phyloP scores from a whole-genome alignment of 2,113 vertebrate species.

The Crotophaga sulcirostris region DNA sequence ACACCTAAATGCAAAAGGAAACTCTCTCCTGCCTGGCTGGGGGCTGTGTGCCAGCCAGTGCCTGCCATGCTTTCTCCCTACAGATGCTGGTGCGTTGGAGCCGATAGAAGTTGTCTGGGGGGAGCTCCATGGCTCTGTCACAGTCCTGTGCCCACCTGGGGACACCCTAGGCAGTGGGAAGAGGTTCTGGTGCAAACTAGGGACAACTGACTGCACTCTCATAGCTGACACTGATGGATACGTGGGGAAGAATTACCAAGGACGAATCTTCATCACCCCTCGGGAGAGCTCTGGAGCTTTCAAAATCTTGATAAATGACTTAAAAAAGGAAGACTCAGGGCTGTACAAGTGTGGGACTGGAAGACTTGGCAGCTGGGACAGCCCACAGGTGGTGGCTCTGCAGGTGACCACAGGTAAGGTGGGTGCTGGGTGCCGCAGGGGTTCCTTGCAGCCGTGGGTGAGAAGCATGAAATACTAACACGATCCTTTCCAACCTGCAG shows the following conservation, averaged over 20 bases:
- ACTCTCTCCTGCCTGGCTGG: not conserved
- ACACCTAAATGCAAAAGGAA: not conserved
- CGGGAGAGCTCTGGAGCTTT: slow-evolving; percentile 10
- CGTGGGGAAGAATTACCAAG: not conserved
- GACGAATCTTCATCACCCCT: not conserved
- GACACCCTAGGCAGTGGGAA: rapidly evolving
- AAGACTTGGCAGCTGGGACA: rapidly evolving
- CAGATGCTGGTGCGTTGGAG: rapidly evolving
- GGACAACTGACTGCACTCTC: not conserved
- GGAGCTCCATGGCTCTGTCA: not conserved
- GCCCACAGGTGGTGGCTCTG: not conserved
- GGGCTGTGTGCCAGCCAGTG: rapidly evolving
- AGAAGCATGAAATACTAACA: rapidly evolving
- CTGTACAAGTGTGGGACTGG: slow-evolving; percentile 44
- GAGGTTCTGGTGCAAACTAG: slow-evolving; percentile 58
- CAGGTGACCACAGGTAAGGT: slow-evolving; percentile 42
- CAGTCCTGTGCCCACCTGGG: slow-evolving; percentile 7
- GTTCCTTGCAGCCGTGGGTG: rapidly evolving
- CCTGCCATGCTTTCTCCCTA: not conserved
- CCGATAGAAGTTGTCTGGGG: not conserved
- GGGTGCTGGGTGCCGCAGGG: not conserved
- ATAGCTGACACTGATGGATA: not conserved
- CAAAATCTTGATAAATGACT: slow-evolving; percentile 35
- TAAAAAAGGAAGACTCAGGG: slow-evolving; percentile 29
- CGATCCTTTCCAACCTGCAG: not conserved